Conservation (phyloP, 1,140 invertebrate genomes). For the Geopemphigus sp. region DNA sequence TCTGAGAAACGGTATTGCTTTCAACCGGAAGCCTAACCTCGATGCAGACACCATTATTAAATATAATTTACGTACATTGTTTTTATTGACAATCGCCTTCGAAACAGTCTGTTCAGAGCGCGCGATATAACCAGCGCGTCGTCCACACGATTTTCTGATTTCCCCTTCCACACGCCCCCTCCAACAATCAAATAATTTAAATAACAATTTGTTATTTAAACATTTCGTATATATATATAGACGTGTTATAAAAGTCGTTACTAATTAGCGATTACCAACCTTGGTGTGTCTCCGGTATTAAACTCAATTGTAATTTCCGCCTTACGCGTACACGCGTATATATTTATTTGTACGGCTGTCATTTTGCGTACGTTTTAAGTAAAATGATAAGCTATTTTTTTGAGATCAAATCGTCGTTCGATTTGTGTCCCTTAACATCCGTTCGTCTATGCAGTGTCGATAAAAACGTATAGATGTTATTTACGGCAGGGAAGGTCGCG, state of each 20-base stretch:
- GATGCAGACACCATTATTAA: slow-evolving; percentile 24
- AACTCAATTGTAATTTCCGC: slow-evolving; percentile 32
- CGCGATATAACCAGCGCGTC: background rate
- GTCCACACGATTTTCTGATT: background rate
- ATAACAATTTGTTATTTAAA: background rate
- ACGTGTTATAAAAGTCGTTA: slow-evolving; percentile 26
- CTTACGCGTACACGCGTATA: no score
- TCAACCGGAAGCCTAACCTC: slow-evolving; percentile 38
- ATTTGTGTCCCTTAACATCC: no score
- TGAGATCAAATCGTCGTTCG: no score
- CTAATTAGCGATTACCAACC: slow-evolving; percentile 18
- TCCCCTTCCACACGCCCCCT: no score
- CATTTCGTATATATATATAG: background rate
- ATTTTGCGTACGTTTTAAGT: background rate
- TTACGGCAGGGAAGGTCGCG: no score
- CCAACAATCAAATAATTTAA: no score
- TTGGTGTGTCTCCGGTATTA: slow-evolving; percentile 19
- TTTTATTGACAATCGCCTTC: slow-evolving; percentile 4
- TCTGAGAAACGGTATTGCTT: slow-evolving; percentile 36
- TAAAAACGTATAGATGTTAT: no score
- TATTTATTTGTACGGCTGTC: no score
- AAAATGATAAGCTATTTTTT: no score
- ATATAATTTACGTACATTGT: slow-evolving; percentile 32
- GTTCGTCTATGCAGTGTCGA: no score
- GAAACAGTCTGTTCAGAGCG: background rate